These are phyloP conservation scores for Dicerorhinus sumatrensis DNA, from an alignment of 2,113 vertebrate genomes.

Conservation along the genomic window DNA sequence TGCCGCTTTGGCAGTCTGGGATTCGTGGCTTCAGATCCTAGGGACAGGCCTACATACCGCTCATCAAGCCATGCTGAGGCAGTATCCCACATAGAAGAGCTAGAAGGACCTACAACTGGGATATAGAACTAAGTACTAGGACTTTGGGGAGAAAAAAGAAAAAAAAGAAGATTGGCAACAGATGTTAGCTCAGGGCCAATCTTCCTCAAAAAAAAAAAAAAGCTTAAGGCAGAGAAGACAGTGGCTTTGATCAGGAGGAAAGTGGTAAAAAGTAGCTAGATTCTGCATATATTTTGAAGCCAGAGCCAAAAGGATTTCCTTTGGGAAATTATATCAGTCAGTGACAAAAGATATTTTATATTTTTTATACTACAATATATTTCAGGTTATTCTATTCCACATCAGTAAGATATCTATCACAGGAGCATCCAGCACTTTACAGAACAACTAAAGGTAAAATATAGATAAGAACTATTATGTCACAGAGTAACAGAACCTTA, in stretches of 20 bases:
- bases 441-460: slow-evolving; percentile 48
- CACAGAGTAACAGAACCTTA: not conserved
- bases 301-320: not conserved
- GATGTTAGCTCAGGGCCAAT: no score
- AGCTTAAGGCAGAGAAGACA: no score
- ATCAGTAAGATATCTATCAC: not conserved
- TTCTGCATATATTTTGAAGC: not conserved
- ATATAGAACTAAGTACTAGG: no score
- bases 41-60: no score
- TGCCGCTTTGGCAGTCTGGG: no score
- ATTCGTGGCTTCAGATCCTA: no score
- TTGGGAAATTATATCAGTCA: not conserved
- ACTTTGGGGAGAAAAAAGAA: no score
- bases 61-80: no score
- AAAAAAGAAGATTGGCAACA: no score
- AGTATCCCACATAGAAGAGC: no score
- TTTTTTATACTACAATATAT: not conserved
- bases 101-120: no score
- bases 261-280: not conserved
- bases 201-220: no score
- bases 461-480: not conserved
- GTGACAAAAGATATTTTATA: not conserved
- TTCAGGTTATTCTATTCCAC: not conserved
- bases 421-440: not conserved
- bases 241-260: not conserved